Evolutionary conservation across 2,888 invertebrate species (phyloP), one percentile per base, ranked within the genome.

Genomic region (Drosophila diplacantha): DNA sequence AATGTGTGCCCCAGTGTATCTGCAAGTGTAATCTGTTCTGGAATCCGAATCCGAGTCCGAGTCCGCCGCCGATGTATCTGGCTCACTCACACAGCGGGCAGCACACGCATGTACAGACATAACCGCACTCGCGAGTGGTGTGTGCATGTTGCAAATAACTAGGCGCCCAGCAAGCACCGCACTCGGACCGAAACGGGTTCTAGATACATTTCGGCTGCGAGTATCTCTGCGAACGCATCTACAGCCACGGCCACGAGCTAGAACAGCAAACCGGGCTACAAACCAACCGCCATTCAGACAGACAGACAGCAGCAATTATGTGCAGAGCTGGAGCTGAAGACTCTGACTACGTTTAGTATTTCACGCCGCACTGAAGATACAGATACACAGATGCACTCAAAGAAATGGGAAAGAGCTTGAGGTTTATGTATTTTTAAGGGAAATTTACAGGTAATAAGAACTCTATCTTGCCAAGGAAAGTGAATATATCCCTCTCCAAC

Each of bases 111-210:
- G 47, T 50, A 51, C 65, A 41, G 65, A 49, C 18, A 41, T 39
- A 58, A 34, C 63, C 58, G 44, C 60, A 64, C 49, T 62, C 66
- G 72, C 56, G 74, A 69, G 46, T 60, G 72, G 71, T 72, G 78
- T 78, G 74, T 80, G 83, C 76, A 81, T 70, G 82, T 81, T 83
- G 80, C 80, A 83, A 81, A 76, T 65, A 73, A 71, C 76, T 80
- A 73, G 80, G 80, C 66, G 74, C 65, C 34, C 80, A 80, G 80
- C 74, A 76, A 66, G 50, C 32, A 31, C 12, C 35, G 38, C 38
- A 26, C 55, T 26, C 16, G 47, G 49, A 20, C 20, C 43, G 51
- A 82, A 79, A 79, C 78, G 68, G 69, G 78, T 83, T 83, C 75
- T 79, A 79, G 75, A 83, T 70, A 83, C 75, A 66, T 69, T 69